These are phyloP conservation scores for Marmota monax DNA, from an alignment of 2,113 vertebrate genomes.

Conservation along the genomic window DNA sequence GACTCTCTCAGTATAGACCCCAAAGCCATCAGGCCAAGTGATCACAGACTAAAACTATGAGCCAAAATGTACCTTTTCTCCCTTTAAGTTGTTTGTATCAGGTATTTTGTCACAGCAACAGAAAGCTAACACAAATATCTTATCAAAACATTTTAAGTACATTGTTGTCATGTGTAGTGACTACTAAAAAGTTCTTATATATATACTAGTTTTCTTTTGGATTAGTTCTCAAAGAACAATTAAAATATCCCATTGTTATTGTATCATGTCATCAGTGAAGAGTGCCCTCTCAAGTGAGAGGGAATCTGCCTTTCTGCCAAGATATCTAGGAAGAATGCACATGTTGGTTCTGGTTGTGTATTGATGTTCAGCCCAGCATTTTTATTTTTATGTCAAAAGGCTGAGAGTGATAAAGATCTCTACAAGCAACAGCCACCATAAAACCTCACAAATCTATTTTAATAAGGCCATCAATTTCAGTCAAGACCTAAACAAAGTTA, in stretches of 20 bases:
- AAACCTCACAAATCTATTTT: slow-evolving; percentile 57
- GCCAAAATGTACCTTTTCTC: not conserved
- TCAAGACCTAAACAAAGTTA: slow-evolving; percentile 60
- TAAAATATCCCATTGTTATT: not conserved
- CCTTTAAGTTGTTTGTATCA: not conserved
- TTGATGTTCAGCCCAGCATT: slow-evolving; percentile 15
- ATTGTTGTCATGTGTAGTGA: not conserved
- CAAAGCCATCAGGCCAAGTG: not conserved
- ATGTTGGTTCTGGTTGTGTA: slow-evolving; percentile 28
- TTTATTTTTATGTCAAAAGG: slow-evolving; percentile 50
- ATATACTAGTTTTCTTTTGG: not conserved
- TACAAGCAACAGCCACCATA: slow-evolving; percentile 40
- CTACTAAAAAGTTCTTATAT: slow-evolving; percentile 19
- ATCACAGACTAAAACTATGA: not conserved
- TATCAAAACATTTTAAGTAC: slow-evolving; percentile 24
- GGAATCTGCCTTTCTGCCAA: slow-evolving; percentile 32
- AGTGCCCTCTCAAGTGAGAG: not conserved
- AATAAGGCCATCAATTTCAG: slow-evolving; percentile 64
- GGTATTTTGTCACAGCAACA: not conserved
- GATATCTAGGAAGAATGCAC: not conserved
- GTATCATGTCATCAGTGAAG: not conserved
- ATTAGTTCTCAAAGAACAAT: slow-evolving; percentile 21
- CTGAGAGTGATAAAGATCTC: not conserved
- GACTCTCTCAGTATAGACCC: not conserved
- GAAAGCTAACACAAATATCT: not conserved